Percentiles rank a stretch among this genome's conserved stretches.
These are phyloP conservation scores for Pedionomus torquatus DNA, from an alignment of 2,113 vertebrate genomes.

Conservation along the genomic window DNA sequence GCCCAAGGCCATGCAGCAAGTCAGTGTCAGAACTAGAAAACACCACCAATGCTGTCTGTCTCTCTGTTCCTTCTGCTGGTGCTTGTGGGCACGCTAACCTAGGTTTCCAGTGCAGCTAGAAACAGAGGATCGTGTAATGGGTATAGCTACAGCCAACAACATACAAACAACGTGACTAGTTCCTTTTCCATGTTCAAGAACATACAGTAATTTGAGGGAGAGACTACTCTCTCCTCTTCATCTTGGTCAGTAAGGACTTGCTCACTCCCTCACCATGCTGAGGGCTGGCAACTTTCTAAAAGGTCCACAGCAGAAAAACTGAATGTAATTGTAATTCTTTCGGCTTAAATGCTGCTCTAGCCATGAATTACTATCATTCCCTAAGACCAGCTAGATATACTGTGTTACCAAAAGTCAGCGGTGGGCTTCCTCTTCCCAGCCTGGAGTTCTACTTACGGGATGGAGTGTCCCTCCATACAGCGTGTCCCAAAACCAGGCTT, in stretches of 20 bases:
- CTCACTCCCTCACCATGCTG: not conserved
- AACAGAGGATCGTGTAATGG: not conserved
- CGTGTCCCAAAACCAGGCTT: constrained; percentile 91
- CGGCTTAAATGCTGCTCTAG: not conserved
- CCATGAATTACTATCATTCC: not conserved
- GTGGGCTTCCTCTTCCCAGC: not conserved
- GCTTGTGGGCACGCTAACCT: not conserved
- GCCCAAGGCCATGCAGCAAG: not conserved
- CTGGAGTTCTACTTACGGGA: constrained; percentile 81
- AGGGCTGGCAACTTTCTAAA: not conserved
- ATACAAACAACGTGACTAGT: not conserved
- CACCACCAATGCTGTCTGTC: not conserved
- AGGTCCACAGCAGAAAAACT: not conserved
- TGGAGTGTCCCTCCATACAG: constrained; percentile 88
- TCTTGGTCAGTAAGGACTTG: not conserved
- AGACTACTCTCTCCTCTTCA: not conserved
- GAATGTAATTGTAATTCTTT: not conserved
- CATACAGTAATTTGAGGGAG: not conserved
- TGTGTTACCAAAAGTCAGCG: not conserved
- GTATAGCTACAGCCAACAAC: not conserved
- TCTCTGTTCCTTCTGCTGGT: not conserved
- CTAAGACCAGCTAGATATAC: not conserved
- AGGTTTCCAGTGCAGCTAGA: not conserved
- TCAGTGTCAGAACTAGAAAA: not conserved
- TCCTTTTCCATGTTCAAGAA: not conserved